Conservation (phyloP, 1,140 invertebrate species). For the Thaumatotibia leucotreta region DNA sequence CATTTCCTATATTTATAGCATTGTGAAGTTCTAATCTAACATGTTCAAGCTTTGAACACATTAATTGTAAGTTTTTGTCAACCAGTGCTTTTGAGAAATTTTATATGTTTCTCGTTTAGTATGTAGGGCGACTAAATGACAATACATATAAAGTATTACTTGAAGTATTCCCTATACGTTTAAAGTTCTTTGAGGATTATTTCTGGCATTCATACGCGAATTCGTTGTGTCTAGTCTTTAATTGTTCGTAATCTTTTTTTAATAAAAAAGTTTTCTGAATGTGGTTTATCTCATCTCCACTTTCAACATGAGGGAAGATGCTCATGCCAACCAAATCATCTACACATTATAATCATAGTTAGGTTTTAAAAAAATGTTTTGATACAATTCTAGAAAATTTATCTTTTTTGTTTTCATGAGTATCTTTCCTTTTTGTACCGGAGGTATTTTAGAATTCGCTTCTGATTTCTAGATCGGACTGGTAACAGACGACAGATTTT, state of each 20-base stretch:
- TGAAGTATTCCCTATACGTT: conserved; percentile 56
- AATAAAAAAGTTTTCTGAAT: conserved; percentile 13
- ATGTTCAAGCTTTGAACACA: conserved; percentile 8
- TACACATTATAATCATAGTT: too few relatives aligned
- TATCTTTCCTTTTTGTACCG: conserved; percentile 45
- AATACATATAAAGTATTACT: conserved; percentile 66
- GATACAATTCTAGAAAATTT: conserved; percentile 26
- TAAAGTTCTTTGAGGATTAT: conserved; percentile 34
- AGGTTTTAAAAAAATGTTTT: neutral
- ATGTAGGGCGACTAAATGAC: conserved; percentile 74
- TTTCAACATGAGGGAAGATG: neutral
- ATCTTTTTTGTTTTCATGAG: too few relatives aligned
- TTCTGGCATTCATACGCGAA: conserved; percentile 22
- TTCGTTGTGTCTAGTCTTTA: conserved; percentile 23
- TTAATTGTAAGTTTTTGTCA: conserved; percentile 15
- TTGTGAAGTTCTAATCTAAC: conserved; percentile 14
- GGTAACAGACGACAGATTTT: conserved; percentile 8
- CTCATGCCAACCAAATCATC: too few relatives aligned
- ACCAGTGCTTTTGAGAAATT: conserved; percentile 21
- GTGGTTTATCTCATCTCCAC: conserved; percentile 9
- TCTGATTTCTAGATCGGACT: conserved; percentile 22
- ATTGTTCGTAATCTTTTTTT: conserved; percentile 28
- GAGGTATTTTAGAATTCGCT: conserved; percentile 28
- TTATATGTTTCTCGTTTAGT: conserved; percentile 74
- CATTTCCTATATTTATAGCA: conserved; percentile 16